These are phyloP conservation scores for Molossus molossus DNA, from an alignment of 2,797 vertebrate genomes.

Conservation along the genomic window DNA sequence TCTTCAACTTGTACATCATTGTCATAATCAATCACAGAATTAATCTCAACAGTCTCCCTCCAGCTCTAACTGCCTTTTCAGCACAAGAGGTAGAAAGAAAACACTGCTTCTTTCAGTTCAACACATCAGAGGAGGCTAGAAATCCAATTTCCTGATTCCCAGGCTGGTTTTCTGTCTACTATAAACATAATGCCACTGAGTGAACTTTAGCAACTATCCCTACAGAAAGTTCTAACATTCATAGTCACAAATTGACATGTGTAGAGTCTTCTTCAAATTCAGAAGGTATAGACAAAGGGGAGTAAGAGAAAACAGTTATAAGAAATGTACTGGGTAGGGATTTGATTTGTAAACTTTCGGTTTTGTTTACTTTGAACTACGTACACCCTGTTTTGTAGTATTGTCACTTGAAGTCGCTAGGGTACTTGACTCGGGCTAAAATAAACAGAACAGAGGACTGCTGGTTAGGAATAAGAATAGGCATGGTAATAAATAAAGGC, in stretches of 20 bases:
- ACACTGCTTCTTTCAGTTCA: slow-evolving; percentile 59
- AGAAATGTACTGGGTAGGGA: neutral
- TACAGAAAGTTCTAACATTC: slow-evolving; percentile 55
- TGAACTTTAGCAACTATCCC: slow-evolving; percentile 65
- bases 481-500: slow-evolving; percentile 56
- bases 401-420: neutral
- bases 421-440: slow-evolving; percentile 32
- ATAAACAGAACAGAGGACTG: slow-evolving; percentile 20
- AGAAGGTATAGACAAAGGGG: slow-evolving; percentile 10
- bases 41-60: slow-evolving; percentile 72
- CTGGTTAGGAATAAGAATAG: neutral
- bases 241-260: slow-evolving; percentile 56
- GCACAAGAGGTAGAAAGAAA: slow-evolving; percentile 68
- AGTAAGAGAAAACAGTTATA: neutral
- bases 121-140: slow-evolving; percentile 74
- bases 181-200: slow-evolving; percentile 63
- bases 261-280: slow-evolving; percentile 43
- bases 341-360: slow-evolving; percentile 60
- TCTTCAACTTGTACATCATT: slow-evolving; percentile 73
- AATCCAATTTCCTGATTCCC: slow-evolving; percentile 80
- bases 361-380: slow-evolving; percentile 61
- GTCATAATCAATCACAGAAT: slow-evolving; percentile 74
- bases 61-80: slow-evolving; percentile 61
- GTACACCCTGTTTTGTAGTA: neutral
- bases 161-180: slow-evolving; percentile 70